Base-by-base conservation (phyloP, 2,797 vertebrate species). In the Sebastes itinus region DNA sequence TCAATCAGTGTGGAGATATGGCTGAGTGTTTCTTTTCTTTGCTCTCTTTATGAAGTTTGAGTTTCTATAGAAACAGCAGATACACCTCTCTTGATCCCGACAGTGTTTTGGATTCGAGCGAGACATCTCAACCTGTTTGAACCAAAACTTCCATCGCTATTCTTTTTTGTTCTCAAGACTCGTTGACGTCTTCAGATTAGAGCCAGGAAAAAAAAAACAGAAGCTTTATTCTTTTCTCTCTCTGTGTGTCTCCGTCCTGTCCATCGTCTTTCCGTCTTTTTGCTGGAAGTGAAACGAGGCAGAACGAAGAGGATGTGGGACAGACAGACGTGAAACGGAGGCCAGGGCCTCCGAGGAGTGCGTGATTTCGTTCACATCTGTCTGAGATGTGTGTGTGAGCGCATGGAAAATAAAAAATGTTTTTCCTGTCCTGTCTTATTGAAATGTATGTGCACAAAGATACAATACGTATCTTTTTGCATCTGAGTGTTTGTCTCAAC, bases 271-370 rank as follows among this genome's bases (percentile, higher is more conserved):
- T 85, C 84, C 66, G 56, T 91, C 84, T 92, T 65, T 89, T 74
- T 76, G 87, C 83, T 84, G 70, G 80, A 90, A 61, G 86, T 94
- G 95, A 96, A 96, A 93, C 75, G 92, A 90, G 93, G 95, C 93
- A 90, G 95, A 97, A 96, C 91, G 11, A 74, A 74, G 75, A 91
- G 86, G 88, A 95, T 95, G 92, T 91, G 93, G 93, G 93, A 92
- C 87, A 87, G 93, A 93, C 92, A 90, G 94, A 88, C 78, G 32
- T 96, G 95, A 97, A 95, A 96, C 72, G 90, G 91, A 95, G 95
- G 92, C 92, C 81, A 25, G 76, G 92, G 90, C 93, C 94, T 94
- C 90, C 28, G 84, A 75, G 73, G 82, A 75, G 81, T 49, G 84
- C 70, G 77, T 16, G 49, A 61, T 58, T 38, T 20, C 27, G 35